Evolutionary conservation across 2,888 invertebrate species (phyloP), one percentile per base, ranked within the genome.

Genomic region (Chrysodeixis includens): DNA sequence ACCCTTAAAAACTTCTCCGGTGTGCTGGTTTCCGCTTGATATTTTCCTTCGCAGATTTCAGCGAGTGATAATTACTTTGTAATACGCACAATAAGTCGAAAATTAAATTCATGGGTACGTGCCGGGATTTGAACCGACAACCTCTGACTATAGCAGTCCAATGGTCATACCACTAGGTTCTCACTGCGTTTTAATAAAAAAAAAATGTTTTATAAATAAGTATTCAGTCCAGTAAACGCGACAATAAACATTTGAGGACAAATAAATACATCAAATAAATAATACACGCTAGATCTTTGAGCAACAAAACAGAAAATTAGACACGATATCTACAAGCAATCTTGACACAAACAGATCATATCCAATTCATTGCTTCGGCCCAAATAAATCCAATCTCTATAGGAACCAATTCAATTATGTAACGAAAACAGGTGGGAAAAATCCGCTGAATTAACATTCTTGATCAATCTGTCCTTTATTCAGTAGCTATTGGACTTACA

Each of bases 401-500:
- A 60, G 12, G 53, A 49, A 40, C 16, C 18, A 22, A 16, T 46
- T 20, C 58, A 71, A 53, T 52, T 51, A 64, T 68, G 51, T 60
- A 75, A 61, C 66, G 55, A 63, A 69, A 58, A 63, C 56, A 56
- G 59, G 44, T 32, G 30, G 58, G 58, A 69, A 77, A 70, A 67
- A 68, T 59, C 54, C 44, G 56, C 69, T 66, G 56, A 70, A 58
- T 72, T 10, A 53, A 62, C 55, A 66, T 66, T 59, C 70, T 66
- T 78, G 70, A 71, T 61, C 58, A 57, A 61, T 66, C 49, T 61
- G 71, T 71, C 66, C 79, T 72, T 81, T 82, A 76, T 75, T 74
- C 73, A 83, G 81, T 82, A 66, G 70, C 56, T 16, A 32, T 67
- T 69, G 60, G 70, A 68, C 72, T 77, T 72, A 81, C 74, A 78